A percentile compares a stretch with the other conserved stretches of the same genome.
Conservation (phyloP, 2,888 invertebrate species). For the Volucella inflata region DNA sequence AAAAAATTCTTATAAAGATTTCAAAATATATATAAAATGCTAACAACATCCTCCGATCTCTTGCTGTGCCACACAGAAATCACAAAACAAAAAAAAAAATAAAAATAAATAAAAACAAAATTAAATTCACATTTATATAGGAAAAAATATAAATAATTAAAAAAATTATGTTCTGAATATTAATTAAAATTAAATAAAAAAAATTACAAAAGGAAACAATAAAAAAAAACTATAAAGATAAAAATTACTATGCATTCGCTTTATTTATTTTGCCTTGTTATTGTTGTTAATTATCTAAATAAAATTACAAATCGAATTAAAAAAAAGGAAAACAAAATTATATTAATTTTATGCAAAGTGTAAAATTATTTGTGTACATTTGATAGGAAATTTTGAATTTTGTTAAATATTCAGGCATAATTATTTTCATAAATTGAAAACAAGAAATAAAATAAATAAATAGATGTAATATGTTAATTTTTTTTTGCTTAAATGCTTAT, state of each 20-base stretch:
- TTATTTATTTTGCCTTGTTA: slow-evolving; percentile 64
- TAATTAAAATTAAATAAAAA: slow-evolving; percentile 21
- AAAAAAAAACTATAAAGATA: slow-evolving; percentile 36
- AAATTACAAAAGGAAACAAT: slow-evolving; percentile 22
- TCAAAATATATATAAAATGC: slow-evolving; percentile 9
- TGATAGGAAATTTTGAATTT: slow-evolving; percentile 36
- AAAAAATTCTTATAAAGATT: slow-evolving; percentile 21
- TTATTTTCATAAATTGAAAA: slow-evolving; percentile 2
- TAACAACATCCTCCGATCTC: slow-evolving; percentile 69
- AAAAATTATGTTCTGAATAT: slow-evolving; percentile 33
- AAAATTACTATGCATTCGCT: slow-evolving; percentile 48
- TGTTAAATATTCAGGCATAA: slow-evolving; percentile 52
- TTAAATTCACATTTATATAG: slow-evolving; percentile 46
- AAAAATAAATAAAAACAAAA: slow-evolving; percentile 23
- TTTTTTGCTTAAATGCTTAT: neutral
- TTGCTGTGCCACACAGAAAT: slow-evolving; percentile 74
- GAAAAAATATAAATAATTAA: slow-evolving; percentile 25
- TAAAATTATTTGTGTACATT: slow-evolving; percentile 38
- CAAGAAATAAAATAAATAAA: neutral
- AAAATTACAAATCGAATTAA: slow-evolving; percentile 24
- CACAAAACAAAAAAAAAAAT: slow-evolving; percentile 29
- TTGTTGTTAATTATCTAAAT: slow-evolving; percentile 22
- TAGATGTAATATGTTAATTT: neutral
- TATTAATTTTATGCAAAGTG: slow-evolving; percentile 25
- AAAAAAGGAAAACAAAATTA: slow-evolving; percentile 2